A percentile compares a stretch with the other conserved stretches of the same genome.
Conservation (phyloP, 1,140 invertebrate species). For the Cyphomyrmex costatus region DNA sequence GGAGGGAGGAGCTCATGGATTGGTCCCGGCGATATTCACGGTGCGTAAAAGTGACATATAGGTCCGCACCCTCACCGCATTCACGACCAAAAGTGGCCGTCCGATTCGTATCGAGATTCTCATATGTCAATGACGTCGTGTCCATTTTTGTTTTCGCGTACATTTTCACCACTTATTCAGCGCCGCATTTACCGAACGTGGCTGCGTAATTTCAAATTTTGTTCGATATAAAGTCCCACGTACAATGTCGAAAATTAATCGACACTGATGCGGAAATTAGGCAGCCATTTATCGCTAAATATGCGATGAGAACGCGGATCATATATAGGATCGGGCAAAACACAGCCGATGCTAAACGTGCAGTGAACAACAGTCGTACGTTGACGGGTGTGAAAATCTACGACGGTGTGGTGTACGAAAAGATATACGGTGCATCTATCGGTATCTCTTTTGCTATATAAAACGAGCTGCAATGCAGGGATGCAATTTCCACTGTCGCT, state of each 20-base stretch:
- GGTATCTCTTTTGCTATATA: constrained; percentile 19
- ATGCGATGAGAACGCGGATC: constrained; percentile 12
- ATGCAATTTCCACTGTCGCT: constrained; percentile 51
- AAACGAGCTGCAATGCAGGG: constrained; percentile 21
- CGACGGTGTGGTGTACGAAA: not conserved
- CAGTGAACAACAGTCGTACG: constrained; percentile 32
- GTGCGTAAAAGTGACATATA: constrained; percentile 62
- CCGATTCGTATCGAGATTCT: not conserved
- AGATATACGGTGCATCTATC: constrained; percentile 34
- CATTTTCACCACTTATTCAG: constrained; percentile 23
- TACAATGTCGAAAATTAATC: not conserved
- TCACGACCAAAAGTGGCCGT: not conserved
- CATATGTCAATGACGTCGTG: not conserved
- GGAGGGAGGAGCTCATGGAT: constrained; percentile 67
- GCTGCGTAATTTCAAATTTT: not conserved
- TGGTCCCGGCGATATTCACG: constrained; percentile 81
- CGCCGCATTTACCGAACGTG: not conserved
- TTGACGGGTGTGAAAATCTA: constrained; percentile 12
- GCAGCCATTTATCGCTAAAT: not conserved
- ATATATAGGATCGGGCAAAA: not conserved
- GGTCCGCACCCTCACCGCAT: constrained; percentile 28
- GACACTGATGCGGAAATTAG: not conserved
- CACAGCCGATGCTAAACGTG: constrained; percentile 25
- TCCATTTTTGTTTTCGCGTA: too few relatives aligned
- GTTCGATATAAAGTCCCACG: not conserved